A percentile compares a stretch with the other conserved stretches of the same genome.
Conservation (phyloP, 1,140 invertebrate species). For the Drosophila trapezifrons region DNA sequence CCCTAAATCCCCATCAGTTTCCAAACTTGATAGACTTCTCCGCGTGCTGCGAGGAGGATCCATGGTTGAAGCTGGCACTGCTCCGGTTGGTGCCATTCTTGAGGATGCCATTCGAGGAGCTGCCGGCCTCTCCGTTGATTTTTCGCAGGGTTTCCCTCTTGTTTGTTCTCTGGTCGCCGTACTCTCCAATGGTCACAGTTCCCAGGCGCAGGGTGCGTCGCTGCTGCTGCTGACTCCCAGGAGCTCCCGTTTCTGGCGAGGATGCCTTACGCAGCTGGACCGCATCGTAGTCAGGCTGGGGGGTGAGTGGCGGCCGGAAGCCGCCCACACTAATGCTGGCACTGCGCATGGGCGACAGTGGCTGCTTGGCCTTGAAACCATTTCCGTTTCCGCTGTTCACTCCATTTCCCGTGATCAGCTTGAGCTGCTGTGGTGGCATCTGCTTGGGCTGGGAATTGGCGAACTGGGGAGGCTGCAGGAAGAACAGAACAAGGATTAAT, state of each 20-base stretch:
- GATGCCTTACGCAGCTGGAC: slow-evolving; percentile 55
- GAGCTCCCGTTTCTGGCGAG: slow-evolving; percentile 53
- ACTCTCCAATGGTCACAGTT: slow-evolving; percentile 89
- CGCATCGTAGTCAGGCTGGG: slow-evolving; percentile 87
- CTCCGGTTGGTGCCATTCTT: slow-evolving; percentile 72
- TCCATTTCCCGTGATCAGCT: slow-evolving; percentile 44
- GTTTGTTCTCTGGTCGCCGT: slow-evolving; percentile 84
- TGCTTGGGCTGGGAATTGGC: slow-evolving; percentile 66
- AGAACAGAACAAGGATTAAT: too few species aligned
- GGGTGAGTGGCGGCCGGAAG: slow-evolving; percentile 84
- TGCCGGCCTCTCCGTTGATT: slow-evolving; percentile 30
- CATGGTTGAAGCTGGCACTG: slow-evolving; percentile 63
- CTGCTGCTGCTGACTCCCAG: slow-evolving; percentile 41
- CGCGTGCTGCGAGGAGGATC: slow-evolving; percentile 24
- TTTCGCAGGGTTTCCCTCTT: slow-evolving; percentile 84
- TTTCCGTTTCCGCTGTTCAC: slow-evolving; percentile 13
- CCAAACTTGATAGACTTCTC: slow-evolving; percentile 82
- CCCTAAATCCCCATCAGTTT: slow-evolving; percentile 56
- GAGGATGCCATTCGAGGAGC: slow-evolving; percentile 67
- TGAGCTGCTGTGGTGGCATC: slow-evolving; percentile 17
- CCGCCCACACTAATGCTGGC: slow-evolving; percentile 59
- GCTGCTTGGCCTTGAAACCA: slow-evolving; percentile 41
- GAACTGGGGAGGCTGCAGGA: slow-evolving; percentile 84
- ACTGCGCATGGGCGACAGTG: slow-evolving; percentile 62
- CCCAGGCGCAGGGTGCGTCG: slow-evolving; percentile 83